Evolutionary conservation across 2,888 invertebrate species (phyloP), one percentile per base, ranked within the genome.

Genomic region (Stenotaenia linearis): DNA sequence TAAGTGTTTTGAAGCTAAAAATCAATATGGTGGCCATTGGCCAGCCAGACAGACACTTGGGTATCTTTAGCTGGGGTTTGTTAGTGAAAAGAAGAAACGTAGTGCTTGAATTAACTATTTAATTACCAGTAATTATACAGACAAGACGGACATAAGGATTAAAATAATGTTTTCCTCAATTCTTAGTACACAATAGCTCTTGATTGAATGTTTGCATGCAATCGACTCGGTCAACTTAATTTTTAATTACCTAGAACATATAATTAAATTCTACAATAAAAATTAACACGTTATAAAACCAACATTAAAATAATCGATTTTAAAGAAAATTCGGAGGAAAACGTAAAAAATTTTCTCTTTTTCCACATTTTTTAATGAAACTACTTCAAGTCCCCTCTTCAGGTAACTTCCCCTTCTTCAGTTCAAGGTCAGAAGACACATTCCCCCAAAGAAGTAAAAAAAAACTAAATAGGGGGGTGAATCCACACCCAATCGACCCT

Each of bases 171-270:
- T 75, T 75, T 75, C 28, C 69, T 69, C 28, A 23, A 69, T 69
- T 69, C 32, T 23, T 15, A 75, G 28, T 75, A n/a, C n/a, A 28
- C 18, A 75, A 32, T 32, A 18, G n/a, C 32, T 28, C 75, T 75
- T 32, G 32, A 75, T 75, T 75, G 75, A 75, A 75, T 75, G 75
- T 75, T 75, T 75, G 75, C 28, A 75, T 75, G 75, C 32, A 15
- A 75, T 7, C 23, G 75, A 75, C 23, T 32, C 75, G n/a, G 28
- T 75, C n/a, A 32, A 75, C 30, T 75, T 75, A 1, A 32, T 32
- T 75, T 15, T 28, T 75, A 32, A n/a, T n/a, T n/a, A n/a, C n/a
- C n/a, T n/a, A 69, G 10, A 69, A 25, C 18, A 40, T 0, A 12
- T n/a, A 40, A 40, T 40, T 40, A 40, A 37, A 37, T 37, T 37